These are phyloP conservation scores for Nesoenas mayeri DNA, from an alignment of 2,113 vertebrate species.

Conservation along the genomic window DNA sequence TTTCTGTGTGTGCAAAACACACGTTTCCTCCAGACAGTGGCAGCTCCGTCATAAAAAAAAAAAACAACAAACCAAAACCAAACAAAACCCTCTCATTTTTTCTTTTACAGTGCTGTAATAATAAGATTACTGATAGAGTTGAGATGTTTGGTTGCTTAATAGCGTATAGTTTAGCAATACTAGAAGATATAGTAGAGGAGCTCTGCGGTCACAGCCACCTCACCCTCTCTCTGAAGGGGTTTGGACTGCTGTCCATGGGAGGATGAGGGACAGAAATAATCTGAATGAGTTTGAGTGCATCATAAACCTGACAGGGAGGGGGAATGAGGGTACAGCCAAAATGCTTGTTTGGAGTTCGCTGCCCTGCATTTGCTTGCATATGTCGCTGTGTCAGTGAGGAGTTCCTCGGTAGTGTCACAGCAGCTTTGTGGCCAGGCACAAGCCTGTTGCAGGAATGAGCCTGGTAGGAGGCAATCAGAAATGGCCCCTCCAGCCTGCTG, in stretches of 20 bases:
- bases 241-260: background rate
- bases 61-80: too few relatives aligned
- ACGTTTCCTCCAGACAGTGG: conserved; percentile 34
- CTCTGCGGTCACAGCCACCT: background rate
- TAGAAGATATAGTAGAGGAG: background rate
- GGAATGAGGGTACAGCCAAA: background rate
- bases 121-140: conserved; percentile 5
- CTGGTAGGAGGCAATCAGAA: background rate
- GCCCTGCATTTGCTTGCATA: background rate
- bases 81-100: background rate
- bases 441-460: background rate
- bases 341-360: background rate
- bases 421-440: background rate
- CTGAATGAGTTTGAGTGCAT: background rate
- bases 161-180: background rate
- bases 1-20: background rate
- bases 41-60: background rate
- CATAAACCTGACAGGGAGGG: background rate
- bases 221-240: background rate
- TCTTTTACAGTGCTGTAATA: background rate
- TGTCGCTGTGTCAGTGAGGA: background rate
- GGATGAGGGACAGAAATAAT: background rate
- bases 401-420: background rate
- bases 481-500: background rate
- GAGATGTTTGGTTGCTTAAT: conserved; percentile 26